A percentile compares a stretch with the other conserved stretches of the same genome.
These are phyloP conservation scores for Drosophila novamexicana DNA, from an alignment of 1,140 invertebrate genomes.

Conservation along the genomic window DNA sequence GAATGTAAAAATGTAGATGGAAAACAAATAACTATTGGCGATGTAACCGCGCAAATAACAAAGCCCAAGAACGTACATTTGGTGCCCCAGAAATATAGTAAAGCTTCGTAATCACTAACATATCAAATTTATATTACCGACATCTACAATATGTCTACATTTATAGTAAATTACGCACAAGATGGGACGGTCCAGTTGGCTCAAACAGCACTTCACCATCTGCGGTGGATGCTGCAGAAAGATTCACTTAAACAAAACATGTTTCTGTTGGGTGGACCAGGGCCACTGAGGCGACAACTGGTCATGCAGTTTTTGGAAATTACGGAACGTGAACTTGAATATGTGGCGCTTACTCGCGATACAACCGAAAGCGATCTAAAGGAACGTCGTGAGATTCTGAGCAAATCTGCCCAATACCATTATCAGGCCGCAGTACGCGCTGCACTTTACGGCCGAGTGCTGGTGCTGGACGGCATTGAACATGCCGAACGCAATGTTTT, in stretches of 20 bases:
- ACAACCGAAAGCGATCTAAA: constrained; percentile 99
- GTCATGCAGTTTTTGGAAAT: constrained; percentile 95
- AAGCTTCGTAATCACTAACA: constrained; percentile 37
- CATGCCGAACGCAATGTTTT: constrained; percentile 98
- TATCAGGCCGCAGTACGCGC: constrained; percentile 98
- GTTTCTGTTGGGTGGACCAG: constrained; percentile 96
- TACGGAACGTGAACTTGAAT: constrained; percentile 95
- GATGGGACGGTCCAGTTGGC: constrained; percentile 85
- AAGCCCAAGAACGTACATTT: constrained; percentile 89
- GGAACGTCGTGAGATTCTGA: constrained; percentile 95
- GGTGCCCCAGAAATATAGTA: constrained; percentile 93
- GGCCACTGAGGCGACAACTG: constrained; percentile 89
- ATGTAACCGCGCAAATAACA: constrained; percentile 89
- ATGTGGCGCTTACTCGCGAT: constrained; percentile 96
- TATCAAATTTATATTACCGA: constrained; percentile 42
- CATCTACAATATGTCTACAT: constrained; percentile 10
- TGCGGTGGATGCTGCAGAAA: constrained; percentile 98
- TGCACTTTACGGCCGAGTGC: constrained; percentile 93
- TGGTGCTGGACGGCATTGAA: constrained; percentile 98
- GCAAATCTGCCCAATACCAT: constrained; percentile 94
- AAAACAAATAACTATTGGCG: constrained; percentile 89
- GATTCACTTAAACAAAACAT: constrained; percentile 97
- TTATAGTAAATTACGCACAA: constrained; percentile 85
- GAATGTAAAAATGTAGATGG: constrained; percentile 12
- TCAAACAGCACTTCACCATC: constrained; percentile 91